A percentile compares a stretch with the other conserved stretches of the same genome.
Evolutionary conservation across 2,888 invertebrate species (phyloP).

Genomic region (Volucella inflata): DNA sequence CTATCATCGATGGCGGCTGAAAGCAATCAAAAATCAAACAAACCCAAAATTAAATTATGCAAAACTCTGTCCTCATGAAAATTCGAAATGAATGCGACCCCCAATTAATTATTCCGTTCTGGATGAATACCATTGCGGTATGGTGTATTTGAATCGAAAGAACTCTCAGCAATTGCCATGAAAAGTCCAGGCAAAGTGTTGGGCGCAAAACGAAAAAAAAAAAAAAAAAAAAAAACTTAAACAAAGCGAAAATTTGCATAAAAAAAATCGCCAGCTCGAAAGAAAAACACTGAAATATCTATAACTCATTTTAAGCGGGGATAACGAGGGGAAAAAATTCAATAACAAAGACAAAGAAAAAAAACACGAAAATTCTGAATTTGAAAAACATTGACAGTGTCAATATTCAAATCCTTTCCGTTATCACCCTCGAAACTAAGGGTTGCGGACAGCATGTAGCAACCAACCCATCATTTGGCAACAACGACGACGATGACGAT

Average conservation of each 20-base stretch:
- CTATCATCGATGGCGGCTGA: not conserved
- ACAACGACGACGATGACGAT: conserved; percentile 44
- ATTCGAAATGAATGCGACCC: conserved; percentile 52
- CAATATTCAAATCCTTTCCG: conserved; percentile 61
- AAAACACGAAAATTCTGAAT: conserved; percentile 20
- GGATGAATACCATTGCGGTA: conserved; percentile 21
- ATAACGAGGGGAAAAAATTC: not conserved
- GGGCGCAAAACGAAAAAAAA: too few relatives aligned
- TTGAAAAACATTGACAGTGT: conserved; percentile 63
- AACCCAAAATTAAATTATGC: conserved; percentile 61
- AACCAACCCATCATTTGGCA: conserved; percentile 30
- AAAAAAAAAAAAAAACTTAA: conserved; percentile 44
- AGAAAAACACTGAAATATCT: conserved; percentile 43
- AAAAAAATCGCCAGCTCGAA: conserved; percentile 13
- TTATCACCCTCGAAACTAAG: conserved; percentile 45
- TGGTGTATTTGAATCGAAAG: not conserved
- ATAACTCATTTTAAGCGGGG: conserved; percentile 13
- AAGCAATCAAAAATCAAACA: conserved; percentile 61
- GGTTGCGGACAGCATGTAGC: conserved; percentile 21
- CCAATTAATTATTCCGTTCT: conserved; percentile 64
- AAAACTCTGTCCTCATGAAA: conserved; percentile 37
- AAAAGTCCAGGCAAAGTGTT: not conserved
- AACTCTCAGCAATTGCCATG: not conserved
- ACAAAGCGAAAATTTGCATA: conserved; percentile 66
- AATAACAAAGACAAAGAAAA: not conserved